Conservation (phyloP, 2,797 vertebrate genomes). For the Rousettus madagascariensis region DNA sequence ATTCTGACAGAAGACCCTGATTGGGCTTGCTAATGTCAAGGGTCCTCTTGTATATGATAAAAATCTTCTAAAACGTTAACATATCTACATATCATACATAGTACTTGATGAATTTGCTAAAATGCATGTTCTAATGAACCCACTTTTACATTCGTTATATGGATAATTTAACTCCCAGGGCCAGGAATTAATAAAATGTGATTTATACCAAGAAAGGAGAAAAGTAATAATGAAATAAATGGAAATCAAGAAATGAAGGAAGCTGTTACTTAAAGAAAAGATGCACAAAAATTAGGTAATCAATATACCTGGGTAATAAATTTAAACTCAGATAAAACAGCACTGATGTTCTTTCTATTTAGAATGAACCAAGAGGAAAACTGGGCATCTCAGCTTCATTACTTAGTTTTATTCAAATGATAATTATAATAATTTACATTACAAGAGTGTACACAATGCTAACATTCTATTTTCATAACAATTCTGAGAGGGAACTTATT, state of each 20-base stretch:
- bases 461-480: not conserved
- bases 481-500: not conserved
- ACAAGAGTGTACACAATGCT: not conserved
- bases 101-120: not conserved
- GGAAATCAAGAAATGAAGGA: constrained; percentile 25
- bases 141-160: not conserved
- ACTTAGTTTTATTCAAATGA: not conserved
- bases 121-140: not conserved
- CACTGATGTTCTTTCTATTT: not conserved
- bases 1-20: not conserved
- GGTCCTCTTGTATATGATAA: not conserved
- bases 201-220: not conserved
- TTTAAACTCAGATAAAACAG: not conserved
- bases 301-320: not conserved
- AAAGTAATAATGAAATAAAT: not conserved
- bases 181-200: not conserved
- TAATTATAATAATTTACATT: not conserved
- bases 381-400: not conserved
- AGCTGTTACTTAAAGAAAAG: not conserved
- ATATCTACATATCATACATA: not conserved
- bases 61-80: not conserved
- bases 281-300: not conserved
- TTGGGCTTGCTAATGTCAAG: not conserved
- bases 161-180: not conserved
- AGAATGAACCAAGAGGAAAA: not conserved